Percentiles rank a stretch among this genome's conserved stretches.
Evolutionary conservation across 1,140 invertebrate species (phyloP).

Genomic region (Bemisia tabaci): DNA sequence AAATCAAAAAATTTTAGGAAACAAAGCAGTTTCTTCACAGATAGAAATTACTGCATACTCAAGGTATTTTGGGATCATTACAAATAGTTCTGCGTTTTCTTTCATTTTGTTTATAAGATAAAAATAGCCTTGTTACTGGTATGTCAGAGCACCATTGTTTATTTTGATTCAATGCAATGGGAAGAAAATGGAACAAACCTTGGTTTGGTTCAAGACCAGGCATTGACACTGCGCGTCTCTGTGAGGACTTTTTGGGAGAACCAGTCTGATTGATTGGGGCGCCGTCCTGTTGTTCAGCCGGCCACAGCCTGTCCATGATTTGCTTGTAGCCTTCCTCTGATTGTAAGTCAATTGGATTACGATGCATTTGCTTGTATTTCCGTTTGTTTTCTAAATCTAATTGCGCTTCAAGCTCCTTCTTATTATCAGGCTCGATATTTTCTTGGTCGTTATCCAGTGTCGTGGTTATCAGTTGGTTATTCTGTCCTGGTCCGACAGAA

Average conservation of each 20-base stretch:
- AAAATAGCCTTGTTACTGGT: too few relatives aligned
- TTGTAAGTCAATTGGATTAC: neutral
- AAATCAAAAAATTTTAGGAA: too few relatives aligned
- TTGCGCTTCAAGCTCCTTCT: conserved; percentile 30
- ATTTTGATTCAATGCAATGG: too few relatives aligned
- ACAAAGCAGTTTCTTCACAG: too few relatives aligned
- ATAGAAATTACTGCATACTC: too few relatives aligned
- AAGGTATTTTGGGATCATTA: too few relatives aligned
- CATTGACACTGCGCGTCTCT: conserved; percentile 37
- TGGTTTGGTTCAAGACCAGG: conserved; percentile 32
- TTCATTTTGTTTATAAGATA: too few relatives aligned
- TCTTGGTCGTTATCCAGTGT: conserved; percentile 51
- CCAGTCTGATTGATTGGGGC: conserved; percentile 6
- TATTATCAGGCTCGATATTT: conserved; percentile 53
- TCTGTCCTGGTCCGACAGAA: conserved; percentile 29
- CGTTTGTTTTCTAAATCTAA: conserved; percentile 3
- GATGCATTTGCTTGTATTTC: neutral
- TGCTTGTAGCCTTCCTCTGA: neutral
- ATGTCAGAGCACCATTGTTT: too few relatives aligned
- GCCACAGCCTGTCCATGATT: neutral
- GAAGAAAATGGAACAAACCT: too few relatives aligned
- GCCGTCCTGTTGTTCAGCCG: conserved; percentile 3
- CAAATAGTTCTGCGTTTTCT: too few relatives aligned
- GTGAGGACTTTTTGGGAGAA: conserved; percentile 35
- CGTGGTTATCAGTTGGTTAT: conserved; percentile 32